phyloP scores from a whole-genome alignment of 2,888 invertebrate genomes.

The Rapana venosa region DNA sequence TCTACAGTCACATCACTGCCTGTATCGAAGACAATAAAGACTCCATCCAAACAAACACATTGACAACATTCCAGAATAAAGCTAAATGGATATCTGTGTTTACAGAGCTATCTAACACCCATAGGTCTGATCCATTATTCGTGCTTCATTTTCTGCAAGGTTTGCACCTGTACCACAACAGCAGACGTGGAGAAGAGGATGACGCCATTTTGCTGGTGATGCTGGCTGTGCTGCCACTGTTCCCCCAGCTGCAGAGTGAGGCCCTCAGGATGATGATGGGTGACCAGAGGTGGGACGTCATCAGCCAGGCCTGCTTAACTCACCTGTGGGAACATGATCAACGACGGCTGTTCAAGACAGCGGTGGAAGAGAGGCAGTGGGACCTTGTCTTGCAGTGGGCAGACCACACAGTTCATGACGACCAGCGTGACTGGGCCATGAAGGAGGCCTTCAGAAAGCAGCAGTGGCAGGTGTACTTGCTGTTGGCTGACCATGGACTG shows the following conservation, averaged over 20 bases:
- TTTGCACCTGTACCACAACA: neutral
- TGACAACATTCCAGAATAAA: neutral
- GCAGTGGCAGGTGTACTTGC: constrained; percentile 8
- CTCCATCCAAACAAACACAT: neutral
- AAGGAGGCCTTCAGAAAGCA: constrained; percentile 12
- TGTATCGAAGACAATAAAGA: neutral
- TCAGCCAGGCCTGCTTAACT: neutral
- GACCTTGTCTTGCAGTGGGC: constrained; percentile 12
- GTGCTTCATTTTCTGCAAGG: constrained; percentile 10
- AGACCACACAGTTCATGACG: constrained; percentile 24
- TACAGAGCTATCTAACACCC: neutral
- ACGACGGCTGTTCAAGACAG: constrained; percentile 29
- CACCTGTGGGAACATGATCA: neutral
- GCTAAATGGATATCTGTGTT: neutral
- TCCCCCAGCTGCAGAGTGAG: constrained; percentile 9
- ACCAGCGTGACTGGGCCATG: constrained; percentile 30
- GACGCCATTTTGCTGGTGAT: constrained; percentile 11
- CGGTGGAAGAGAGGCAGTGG: constrained; percentile 33
- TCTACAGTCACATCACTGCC: neutral
- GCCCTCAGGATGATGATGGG: constrained; percentile 2
- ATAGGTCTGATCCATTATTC: neutral
- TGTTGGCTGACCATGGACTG: constrained; percentile 27
- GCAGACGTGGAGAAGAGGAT: neutral
- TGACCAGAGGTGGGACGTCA: constrained; percentile 18
- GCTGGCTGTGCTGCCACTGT: neutral